Evolutionary conservation across 2,113 vertebrate genomes (phyloP).

Genomic region (mouse (Mus musculus)): DNA sequence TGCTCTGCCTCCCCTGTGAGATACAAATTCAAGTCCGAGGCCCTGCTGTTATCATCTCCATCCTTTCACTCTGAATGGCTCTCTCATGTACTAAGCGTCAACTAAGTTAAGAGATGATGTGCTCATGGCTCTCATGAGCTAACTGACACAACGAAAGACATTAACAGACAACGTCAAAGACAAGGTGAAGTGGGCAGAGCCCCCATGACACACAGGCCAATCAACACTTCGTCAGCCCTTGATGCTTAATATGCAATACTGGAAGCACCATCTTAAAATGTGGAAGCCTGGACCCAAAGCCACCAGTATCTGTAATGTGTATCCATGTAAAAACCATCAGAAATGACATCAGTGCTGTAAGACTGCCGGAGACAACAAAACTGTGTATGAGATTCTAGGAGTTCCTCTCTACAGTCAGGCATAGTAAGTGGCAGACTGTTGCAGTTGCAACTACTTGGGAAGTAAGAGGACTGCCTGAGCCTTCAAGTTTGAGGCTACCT

Average conservation of each 20-base stretch:
- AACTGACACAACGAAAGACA: not conserved
- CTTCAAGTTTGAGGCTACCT: not conserved
- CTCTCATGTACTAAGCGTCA: not conserved
- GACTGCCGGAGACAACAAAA: conserved; percentile 4
- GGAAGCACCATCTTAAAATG: not conserved
- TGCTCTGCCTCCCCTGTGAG: not conserved
- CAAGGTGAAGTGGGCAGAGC: not conserved
- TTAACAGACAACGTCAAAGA: not conserved
- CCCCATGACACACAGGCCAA: not conserved
- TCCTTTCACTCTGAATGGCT: not conserved
- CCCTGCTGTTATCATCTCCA: not conserved
- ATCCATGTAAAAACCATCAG: not conserved
- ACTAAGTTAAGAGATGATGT: not conserved
- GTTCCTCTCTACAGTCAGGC: not conserved
- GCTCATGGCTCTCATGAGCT: not conserved
- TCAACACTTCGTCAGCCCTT: not conserved
- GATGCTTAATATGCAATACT: not conserved
- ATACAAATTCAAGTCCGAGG: not conserved
- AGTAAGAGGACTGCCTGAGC: not conserved
- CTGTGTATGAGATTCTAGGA: not conserved
- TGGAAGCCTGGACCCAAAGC: not conserved
- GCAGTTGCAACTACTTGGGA: not conserved
- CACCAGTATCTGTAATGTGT: not conserved
- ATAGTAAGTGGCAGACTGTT: too few species aligned
- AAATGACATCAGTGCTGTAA: conserved; percentile 10